These are phyloP conservation scores for Myiothlypis chrysogaster DNA, from an alignment of 2,797 vertebrate genomes.

Conservation along the genomic window DNA sequence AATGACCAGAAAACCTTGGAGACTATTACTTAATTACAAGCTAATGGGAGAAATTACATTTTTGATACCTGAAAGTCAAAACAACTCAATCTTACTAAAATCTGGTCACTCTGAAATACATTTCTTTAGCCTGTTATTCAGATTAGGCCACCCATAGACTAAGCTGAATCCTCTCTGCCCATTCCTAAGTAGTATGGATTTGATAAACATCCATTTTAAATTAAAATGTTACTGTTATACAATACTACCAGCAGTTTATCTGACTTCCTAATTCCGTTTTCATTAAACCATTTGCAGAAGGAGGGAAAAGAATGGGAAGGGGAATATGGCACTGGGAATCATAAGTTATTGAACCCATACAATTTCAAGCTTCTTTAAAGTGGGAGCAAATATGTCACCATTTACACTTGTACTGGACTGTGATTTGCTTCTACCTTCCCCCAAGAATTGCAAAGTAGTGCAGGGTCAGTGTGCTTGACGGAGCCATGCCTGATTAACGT, in stretches of 20 bases:
- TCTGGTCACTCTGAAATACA: background rate
- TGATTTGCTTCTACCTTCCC: background rate
- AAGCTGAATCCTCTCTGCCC: background rate
- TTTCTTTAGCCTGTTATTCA: background rate
- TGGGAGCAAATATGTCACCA: background rate
- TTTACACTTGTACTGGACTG: background rate
- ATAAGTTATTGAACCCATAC: background rate
- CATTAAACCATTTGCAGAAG: background rate
- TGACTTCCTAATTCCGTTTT: background rate
- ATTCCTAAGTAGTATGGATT: background rate
- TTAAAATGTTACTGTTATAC: background rate
- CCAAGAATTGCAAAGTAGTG: background rate
- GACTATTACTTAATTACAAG: background rate
- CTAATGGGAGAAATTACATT: background rate
- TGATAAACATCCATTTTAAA: background rate
- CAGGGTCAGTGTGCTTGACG: background rate
- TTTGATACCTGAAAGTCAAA: background rate
- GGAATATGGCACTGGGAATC: background rate
- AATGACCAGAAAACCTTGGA: background rate
- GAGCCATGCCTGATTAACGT: background rate
- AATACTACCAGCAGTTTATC: background rate
- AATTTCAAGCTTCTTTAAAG: background rate
- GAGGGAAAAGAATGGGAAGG: background rate
- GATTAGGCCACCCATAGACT: background rate
- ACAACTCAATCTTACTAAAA: background rate